Conservation (phyloP, 2,888 invertebrate genomes). For the Eupeodes latifasciatus region DNA sequence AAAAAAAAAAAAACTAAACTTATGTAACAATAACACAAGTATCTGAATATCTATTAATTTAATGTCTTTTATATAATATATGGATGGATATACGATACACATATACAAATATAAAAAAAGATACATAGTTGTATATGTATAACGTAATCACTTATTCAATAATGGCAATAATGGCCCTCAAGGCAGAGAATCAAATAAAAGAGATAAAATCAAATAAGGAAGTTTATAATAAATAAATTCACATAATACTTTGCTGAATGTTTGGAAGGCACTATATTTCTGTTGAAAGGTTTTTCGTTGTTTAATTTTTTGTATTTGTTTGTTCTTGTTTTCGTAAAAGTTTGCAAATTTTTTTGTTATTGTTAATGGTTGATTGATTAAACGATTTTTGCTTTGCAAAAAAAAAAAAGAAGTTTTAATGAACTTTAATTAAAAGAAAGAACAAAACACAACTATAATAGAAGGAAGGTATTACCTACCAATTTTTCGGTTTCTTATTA, state of each 20-base stretch:
- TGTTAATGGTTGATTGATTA: slow-evolving; percentile 24
- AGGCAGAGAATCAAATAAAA: slow-evolving; percentile 9
- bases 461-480: neutral
- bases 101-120: no score
- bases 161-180: slow-evolving; percentile 33
- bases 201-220: slow-evolving; percentile 36
- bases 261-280: slow-evolving; percentile 4
- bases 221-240: slow-evolving; percentile 3
- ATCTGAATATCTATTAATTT: slow-evolving; percentile 17
- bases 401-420: slow-evolving; percentile 8
- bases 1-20: neutral
- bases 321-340: neutral
- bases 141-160: slow-evolving; percentile 22
- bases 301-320: neutral
- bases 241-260: neutral
- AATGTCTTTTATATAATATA: slow-evolving; percentile 1
- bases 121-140: neutral
- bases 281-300: slow-evolving; percentile 25
- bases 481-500: slow-evolving; percentile 5
- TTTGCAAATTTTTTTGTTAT: slow-evolving; percentile 3
- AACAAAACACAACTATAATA: no score
- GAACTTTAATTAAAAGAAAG: slow-evolving; percentile 6
- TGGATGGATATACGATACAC: no score
- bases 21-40: slow-evolving; percentile 14
- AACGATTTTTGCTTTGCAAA: slow-evolving; percentile 9